Percentiles rank a stretch among this genome's conserved stretches.
These are phyloP conservation scores for Gulo gulo DNA, from an alignment of 2,113 vertebrate genomes.

Conservation along the genomic window DNA sequence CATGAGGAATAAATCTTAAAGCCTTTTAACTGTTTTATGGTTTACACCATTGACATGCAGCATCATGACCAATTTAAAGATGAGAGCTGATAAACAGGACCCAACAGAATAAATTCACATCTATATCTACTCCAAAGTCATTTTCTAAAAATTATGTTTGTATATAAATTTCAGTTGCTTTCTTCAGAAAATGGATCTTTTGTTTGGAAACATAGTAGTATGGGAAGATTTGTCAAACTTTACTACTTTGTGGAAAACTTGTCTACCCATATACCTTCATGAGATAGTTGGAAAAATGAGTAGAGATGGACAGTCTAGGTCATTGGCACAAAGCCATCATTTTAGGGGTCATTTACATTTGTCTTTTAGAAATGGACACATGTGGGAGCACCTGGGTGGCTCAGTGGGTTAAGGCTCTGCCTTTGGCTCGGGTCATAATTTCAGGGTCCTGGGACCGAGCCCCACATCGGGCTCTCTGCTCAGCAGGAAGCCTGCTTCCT, in stretches of 20 bases:
- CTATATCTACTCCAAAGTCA: not conserved
- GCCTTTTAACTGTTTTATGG: constrained; percentile 21
- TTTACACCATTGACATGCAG: not conserved
- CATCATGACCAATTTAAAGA: not conserved
- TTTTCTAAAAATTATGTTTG: not conserved
- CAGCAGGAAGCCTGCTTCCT: too few relatives aligned
- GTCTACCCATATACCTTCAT: not conserved
- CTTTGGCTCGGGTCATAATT: too few relatives aligned
- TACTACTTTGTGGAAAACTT: not conserved
- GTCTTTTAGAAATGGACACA: not conserved
- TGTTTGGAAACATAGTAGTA: not conserved
- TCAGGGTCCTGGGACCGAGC: too few relatives aligned
- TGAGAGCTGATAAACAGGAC: not conserved
- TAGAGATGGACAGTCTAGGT: not conserved
- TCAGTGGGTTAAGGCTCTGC: too few relatives aligned
- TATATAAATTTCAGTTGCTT: not conserved
- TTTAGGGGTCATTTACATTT: not conserved
- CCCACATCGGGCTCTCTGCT: too few relatives aligned
- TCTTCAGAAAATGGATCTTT: not conserved
- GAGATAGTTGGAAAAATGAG: not conserved
- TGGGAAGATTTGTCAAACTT: not conserved
- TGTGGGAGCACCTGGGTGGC: not conserved
- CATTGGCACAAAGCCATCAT: not conserved
- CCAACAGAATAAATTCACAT: constrained; percentile 25
- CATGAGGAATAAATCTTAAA: constrained; percentile 51